These are phyloP conservation scores for Psix sp. DNA, from an alignment of 1,140 invertebrate genomes.

Conservation along the genomic window DNA sequence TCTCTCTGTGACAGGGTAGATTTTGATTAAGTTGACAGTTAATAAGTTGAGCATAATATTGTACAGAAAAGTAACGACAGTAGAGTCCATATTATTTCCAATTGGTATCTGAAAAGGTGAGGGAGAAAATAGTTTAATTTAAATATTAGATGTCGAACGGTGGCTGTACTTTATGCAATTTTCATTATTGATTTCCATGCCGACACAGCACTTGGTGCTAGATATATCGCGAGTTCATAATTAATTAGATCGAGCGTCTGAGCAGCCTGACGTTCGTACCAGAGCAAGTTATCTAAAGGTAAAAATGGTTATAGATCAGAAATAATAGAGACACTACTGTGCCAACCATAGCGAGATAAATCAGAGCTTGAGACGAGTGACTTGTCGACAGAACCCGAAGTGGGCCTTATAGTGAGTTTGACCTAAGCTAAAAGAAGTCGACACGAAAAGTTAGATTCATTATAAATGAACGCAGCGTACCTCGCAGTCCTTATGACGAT, in stretches of 20 bases:
- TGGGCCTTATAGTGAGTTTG: constrained; percentile 1
- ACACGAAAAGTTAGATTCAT: constrained; percentile 7
- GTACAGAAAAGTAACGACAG: neutral
- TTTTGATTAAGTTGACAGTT: neutral
- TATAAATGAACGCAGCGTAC: constrained; percentile 47
- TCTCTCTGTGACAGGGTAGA: neutral
- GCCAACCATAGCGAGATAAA: constrained; percentile 5
- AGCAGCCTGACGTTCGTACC: too few species aligned
- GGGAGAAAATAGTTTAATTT: too few species aligned
- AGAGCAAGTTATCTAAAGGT: too few species aligned
- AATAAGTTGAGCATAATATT: too few species aligned
- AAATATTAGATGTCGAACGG: neutral
- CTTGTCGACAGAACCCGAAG: constrained; percentile 8
- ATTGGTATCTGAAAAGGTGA: neutral
- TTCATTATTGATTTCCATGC: neutral
- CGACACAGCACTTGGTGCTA: neutral
- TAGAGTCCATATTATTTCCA: constrained; percentile 1
- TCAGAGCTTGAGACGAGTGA: constrained; percentile 6
- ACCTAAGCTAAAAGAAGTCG: constrained; percentile 10
- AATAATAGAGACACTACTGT: constrained; percentile 32
- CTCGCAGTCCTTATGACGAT: constrained; percentile 43
- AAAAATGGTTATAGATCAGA: constrained; percentile 1
- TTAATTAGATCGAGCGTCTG: too few species aligned
- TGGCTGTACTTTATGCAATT: too few species aligned
- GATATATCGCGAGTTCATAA: too few species aligned